Evolutionary conservation across 2,888 invertebrate species (phyloP), one percentile per base, ranked within the genome.

Genomic region (Lacanobia wlatinum): DNA sequence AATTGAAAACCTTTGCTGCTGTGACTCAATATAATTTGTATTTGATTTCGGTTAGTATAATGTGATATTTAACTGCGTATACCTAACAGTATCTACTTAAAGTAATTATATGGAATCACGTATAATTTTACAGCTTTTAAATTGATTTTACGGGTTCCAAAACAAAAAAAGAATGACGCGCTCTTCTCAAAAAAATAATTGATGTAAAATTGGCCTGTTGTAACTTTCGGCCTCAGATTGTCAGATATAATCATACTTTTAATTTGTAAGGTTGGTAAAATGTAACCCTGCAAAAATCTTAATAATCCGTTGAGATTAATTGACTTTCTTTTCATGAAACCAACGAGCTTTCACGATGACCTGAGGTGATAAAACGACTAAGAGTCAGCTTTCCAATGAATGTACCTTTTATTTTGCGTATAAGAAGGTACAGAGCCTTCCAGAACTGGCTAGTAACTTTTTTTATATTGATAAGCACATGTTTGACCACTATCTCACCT

Each of bases 1-100:
- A 81, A 78, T 75, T 78, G 82, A 69, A 82, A 78, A 71, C 71
- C 63, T 66, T 56, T 12, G 59, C 66, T 67, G 65, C 58, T 65
- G 71, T 63, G 65, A 66, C 48, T 74, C 66, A 66, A 75, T 82
- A 63, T 82, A 63, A 69, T 75, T 74, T 78, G 74, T 46, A 56
- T n/a, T 43, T 63, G 59, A 60, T 82, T 18, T n/a, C 55, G n/a
- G n/a, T 67, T 61, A 8, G 58, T 48, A 63, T 70, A 70, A 62
- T 66, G 46, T 7, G 48, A 53, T 67, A 52, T 70, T 80, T 64
- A 75, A 66, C 62, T 55, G 16, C 43, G n/a, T 69, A 56, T 34
- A 4, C 18, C 16, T 40, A 34, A 56, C 79, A 61, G 52, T 48
- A 23, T 52, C 50, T 56, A 64, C 28, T 53, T 46, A n/a, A 0